Evolutionary conservation across 1,140 invertebrate genomes (phyloP), one percentile per base, ranked within the genome.

Genomic region (Patella vulgata): DNA sequence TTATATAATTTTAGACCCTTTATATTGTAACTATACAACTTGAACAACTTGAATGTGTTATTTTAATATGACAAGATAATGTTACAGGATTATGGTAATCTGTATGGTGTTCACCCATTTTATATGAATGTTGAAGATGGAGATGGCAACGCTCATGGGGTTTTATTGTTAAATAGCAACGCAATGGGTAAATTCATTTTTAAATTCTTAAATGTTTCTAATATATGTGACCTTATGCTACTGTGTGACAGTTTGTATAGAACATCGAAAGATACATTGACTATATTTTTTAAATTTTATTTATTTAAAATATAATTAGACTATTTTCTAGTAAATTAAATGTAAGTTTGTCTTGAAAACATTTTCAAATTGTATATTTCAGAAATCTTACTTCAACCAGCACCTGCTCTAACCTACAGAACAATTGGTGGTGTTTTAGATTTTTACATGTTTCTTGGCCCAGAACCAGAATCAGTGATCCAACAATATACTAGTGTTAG

Each of bases 101-200:
- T 93, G 12, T 95, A 94, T 79, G 92, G 93, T n/a, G 87, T 88
- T 53, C 93, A 95, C 82, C 93, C 93, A 6, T 95, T 94, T 84
- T 92, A 92, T 74, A 74, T 94, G 71, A 79, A 77, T n/a, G 43
- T 89, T 8, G 87, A 88, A 66, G 67, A 80, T 3, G 33, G 14
- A 5, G 78, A 85, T 62, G 78, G 81, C 8, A 82, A 80, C 43
- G 70, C 81, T 31, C 74, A 73, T 60, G 80, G 80, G n/a, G 72
- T 82, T n/a, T 74, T 78, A 40, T 62, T 81, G 11, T 63, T 77
- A 2, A 82, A 82, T 61, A 78, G 76, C 52, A 82, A 82, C 70
- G 78, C 79, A 9, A 78, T 76, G 74, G 78, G 76, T 78, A 64
- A 56, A 59, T 48, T n/a, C 17, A 21, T 25, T n/a, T 14, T 31